phyloP scores from a whole-genome alignment of 2,113 vertebrate genomes.

The Tenrec ecaudatus region DNA sequence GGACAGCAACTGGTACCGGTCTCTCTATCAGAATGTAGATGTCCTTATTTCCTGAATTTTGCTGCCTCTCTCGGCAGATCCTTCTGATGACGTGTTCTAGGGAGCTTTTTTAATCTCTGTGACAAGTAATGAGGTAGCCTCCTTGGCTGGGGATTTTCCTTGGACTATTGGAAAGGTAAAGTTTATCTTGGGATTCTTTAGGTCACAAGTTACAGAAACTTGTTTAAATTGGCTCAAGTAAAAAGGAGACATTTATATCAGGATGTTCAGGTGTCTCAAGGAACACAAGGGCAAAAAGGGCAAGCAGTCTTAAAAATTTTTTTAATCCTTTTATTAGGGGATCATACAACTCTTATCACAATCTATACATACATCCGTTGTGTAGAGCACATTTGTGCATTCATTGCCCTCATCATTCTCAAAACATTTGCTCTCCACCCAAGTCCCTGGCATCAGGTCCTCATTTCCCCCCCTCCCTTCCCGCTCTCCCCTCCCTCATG shows the following conservation, averaged over 20 bases:
- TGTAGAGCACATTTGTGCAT: no score
- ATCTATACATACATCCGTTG: no score
- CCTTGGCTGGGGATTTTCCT: neutral
- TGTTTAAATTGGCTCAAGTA: constrained; percentile 53
- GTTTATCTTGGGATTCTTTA: neutral
- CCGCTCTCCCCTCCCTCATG: no score
- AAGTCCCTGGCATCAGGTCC: no score
- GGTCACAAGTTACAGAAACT: constrained; percentile 47
- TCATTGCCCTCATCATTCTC: no score
- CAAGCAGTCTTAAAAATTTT: no score
- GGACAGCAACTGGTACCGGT: neutral
- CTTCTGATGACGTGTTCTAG: neutral
- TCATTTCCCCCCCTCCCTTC: no score
- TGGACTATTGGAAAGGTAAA: constrained; percentile 11
- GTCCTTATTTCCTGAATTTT: neutral
- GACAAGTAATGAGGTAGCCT: neutral
- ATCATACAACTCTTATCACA: no score
- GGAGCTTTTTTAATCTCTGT: neutral
- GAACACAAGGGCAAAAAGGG: neutral
- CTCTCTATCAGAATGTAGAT: neutral
- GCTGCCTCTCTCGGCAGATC: neutral
- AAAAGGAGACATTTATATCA: constrained; percentile 8
- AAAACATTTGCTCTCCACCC: no score
- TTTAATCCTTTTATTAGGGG: no score
- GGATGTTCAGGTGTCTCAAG: constrained; percentile 7